Base-by-base conservation (phyloP, 2,797 vertebrate species). In the Schizopygopsis malacanthus region DNA sequence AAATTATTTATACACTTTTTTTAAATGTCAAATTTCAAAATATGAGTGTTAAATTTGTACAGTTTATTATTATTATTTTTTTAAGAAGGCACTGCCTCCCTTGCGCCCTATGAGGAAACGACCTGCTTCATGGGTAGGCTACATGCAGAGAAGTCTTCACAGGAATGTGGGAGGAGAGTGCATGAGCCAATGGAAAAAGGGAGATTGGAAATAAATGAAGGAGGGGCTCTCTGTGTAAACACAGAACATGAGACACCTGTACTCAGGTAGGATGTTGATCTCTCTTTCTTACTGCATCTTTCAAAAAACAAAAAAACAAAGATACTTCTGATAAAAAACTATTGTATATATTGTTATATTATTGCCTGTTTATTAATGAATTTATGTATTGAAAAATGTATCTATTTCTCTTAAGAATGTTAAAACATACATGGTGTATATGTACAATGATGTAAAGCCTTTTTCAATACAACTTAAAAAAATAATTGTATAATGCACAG, bases 191-290 rank as follows among this genome's bases (percentile, higher is more conserved):
- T 83, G 76, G 88, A 88, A 77, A 82, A 86, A 70, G 72, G 84
- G 15, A 73, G 86, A 52, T 25, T n/a, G 76, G 9, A 81, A 50
- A 63, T 33, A 81, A 83, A 84, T 54, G 72, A 65, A 70, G 82
- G 79, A 71, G 82, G 73, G 75, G 37, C 54, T 85, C 22, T 52
- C 61, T n/a, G 61, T 76, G 59, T 80, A 82, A 85, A 80, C 83
- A 87, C 83, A 87, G 67, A 81, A 81, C 79, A 72, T 72, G 54
- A 15, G 33, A 85, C 77, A 88, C 77, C 86, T 86, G 85, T 76
- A 67, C 85, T 76, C 86, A 88, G 90, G 90, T 90, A 89, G 83
- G 90, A 85, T 67, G 33, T 25, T 47, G 85, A 47, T 45, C 72
- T n/a, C 41, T 54, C 28, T 71, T 63, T 75, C 63, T 80, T 65